phyloP scores from a whole-genome alignment of 2,888 invertebrate genomes.

The Coelogynopora nodosa region DNA sequence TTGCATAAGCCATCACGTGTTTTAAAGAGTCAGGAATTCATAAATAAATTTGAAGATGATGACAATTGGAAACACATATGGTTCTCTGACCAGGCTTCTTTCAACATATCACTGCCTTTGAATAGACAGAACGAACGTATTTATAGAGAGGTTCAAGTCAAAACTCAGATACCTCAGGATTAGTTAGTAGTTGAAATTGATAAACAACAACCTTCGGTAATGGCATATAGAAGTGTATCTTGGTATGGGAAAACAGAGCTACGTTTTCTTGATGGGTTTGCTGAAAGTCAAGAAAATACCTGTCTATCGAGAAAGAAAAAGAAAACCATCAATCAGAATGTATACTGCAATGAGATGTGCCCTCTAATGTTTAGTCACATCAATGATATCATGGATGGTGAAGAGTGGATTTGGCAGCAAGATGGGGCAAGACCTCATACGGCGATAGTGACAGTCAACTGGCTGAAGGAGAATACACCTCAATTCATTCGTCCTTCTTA shows the following conservation, averaged over 20 bases:
- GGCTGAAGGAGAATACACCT: constrained; percentile 28
- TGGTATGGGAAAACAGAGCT: constrained; percentile 40
- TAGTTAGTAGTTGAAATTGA: constrained; percentile 37
- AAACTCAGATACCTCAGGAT: constrained; percentile 39
- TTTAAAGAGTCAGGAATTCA: constrained; percentile 36
- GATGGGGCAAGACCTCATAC: constrained; percentile 29
- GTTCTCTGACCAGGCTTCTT: constrained; percentile 38
- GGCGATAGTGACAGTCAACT: constrained; percentile 15
- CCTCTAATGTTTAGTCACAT: constrained; percentile 17
- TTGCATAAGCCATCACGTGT: constrained; percentile 29
- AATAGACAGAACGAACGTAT: constrained; percentile 39
- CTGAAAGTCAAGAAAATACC: constrained; percentile 21
- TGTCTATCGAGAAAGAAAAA: not conserved
- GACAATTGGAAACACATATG: constrained; percentile 36
- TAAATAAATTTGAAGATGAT: constrained; percentile 39
- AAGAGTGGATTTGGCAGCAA: constrained; percentile 35
- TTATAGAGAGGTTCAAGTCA: constrained; percentile 35
- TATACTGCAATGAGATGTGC: constrained; percentile 7
- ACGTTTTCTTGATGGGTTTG: constrained; percentile 35
- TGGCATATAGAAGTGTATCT: constrained; percentile 41
- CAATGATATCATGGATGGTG: constrained; percentile 8
- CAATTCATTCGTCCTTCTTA: not conserved
- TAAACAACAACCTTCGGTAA: constrained; percentile 39
- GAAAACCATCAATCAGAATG: constrained; percentile 9
- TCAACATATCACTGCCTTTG: constrained; percentile 38